Evolutionary conservation across 64 coral and sea anemone genomes (phyloP), one percentile per base, ranked within the genome.

Genomic region (Catalaphyllia jardinei): DNA sequence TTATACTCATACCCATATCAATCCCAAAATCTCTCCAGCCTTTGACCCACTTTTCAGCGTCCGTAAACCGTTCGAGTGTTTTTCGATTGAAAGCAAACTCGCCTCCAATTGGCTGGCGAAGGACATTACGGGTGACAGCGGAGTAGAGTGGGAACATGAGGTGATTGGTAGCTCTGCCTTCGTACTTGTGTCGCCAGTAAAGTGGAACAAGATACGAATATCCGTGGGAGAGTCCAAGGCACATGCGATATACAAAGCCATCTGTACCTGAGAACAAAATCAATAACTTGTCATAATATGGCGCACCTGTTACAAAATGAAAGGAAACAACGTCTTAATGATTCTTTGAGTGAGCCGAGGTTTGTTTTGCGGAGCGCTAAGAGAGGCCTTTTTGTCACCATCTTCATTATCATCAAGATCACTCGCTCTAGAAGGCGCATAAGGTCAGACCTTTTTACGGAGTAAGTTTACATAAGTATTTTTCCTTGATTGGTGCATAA

Each of bases 71-170:
- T 20, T 24, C 79, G 2, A 82, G 79, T 30, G 33, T 82, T 10
- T 55, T 54, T 55, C 82, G 60, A 62, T 92, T 87, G 30, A 92
- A 92, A 52, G 90, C 83, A 49, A 87, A 92, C 16, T 87, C 86
- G 18, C 90, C 90, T 49, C 82, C 86, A 76, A 92, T 92, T 73
- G 82, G 86, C 62, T 92, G 90, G 15, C 83, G 62, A 0, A 92
- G 73, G 24, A 61, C 83, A 79, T 78, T 76, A 15, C 90, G 82
- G 25, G 62, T 29, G 8, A 92, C 14, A 11, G 90, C 64, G 14
- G 74, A 65, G 25, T 78, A 78, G 5, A 92, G 16, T 4, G 90
- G 90, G n/a, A 87, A 92, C 49, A 86, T 79, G 83, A 92, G 77
- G 13, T 87, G 83, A 25, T 69, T 77, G 39, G 90, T 92, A 11